A percentile compares a stretch with the other conserved stretches of the same genome.
Evolutionary conservation across 2,888 invertebrate genomes (phyloP).

Genomic region (Anorthoa munda): DNA sequence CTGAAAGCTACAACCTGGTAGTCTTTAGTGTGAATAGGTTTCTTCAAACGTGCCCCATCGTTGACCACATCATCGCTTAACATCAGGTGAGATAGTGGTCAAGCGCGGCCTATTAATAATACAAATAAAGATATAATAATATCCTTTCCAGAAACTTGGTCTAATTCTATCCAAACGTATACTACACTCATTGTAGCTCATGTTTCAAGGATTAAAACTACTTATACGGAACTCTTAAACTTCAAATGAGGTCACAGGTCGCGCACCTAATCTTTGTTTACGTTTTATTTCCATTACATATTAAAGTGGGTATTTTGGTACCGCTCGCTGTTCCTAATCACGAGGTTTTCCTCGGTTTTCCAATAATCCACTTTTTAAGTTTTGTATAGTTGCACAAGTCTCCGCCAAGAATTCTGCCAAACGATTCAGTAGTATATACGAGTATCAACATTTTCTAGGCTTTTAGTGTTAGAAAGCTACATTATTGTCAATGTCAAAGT

Average conservation of each 20-base stretch:
- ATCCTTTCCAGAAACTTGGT: too few relatives aligned
- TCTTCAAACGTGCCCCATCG: too few relatives aligned
- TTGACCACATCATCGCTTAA: too few relatives aligned
- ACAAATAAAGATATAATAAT: too few relatives aligned
- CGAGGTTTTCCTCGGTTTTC: background rate
- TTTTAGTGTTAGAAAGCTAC: too few relatives aligned
- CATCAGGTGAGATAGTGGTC: too few relatives aligned
- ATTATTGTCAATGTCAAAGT: too few relatives aligned
- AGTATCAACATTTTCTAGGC: too few relatives aligned
- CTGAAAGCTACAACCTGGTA: too few relatives aligned
- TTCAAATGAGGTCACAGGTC: conserved; percentile 5
- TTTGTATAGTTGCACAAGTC: background rate
- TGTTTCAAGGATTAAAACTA: background rate
- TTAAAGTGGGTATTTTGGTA: background rate
- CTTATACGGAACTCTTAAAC: background rate
- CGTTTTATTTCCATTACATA: conserved; percentile 22
- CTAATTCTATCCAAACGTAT: too few relatives aligned
- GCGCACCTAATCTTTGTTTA: background rate
- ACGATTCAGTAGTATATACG: background rate
- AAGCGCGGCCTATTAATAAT: too few relatives aligned
- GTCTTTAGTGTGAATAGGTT: too few relatives aligned
- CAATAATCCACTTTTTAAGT: background rate
- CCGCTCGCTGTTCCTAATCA: background rate
- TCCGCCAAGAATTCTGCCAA: background rate
- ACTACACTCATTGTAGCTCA: background rate